Conservation (phyloP, 2,113 vertebrate species). For the Neodon shergylaensis region DNA sequence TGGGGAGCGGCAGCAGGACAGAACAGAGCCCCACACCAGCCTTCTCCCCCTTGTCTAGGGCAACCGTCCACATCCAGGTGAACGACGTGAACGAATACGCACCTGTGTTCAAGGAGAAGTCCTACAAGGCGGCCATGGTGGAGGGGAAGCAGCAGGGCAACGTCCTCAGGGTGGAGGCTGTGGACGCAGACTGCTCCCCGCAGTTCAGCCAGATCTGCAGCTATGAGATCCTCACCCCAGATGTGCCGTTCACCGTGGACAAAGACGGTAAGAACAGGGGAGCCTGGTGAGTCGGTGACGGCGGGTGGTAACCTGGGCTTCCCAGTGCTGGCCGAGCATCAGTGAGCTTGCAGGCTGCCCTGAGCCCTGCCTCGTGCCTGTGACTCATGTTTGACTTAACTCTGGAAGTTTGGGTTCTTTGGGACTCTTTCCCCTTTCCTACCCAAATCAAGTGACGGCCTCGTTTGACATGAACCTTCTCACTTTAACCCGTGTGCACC, state of each 20-base stretch:
- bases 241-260: conserved; percentile 95
- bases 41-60: conserved; percentile 82
- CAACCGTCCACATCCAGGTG: conserved; percentile 97
- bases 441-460: not conserved
- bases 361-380: not conserved
- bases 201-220: conserved; percentile 99
- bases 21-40: not conserved
- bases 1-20: rapidly evolving
- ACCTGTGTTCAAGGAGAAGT: conserved; percentile 97
- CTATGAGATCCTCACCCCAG: conserved; percentile 96
- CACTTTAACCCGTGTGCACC: rapidly evolving
- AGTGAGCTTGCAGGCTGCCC: not conserved
- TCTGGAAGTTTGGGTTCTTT: not conserved
- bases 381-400: not conserved
- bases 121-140: conserved; percentile 93
- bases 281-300: not conserved
- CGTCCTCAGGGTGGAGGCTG: conserved; percentile 94
- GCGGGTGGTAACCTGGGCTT: not conserved
- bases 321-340: not conserved
- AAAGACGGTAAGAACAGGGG: conserved; percentile 91
- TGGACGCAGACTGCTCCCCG: conserved; percentile 97
- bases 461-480: not conserved
- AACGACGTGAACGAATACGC: conserved; percentile 97
- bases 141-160: conserved; percentile 93
- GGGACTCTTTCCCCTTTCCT: not conserved